Conservation (phyloP, 2,888 invertebrate species). For the Chesias legatella region DNA sequence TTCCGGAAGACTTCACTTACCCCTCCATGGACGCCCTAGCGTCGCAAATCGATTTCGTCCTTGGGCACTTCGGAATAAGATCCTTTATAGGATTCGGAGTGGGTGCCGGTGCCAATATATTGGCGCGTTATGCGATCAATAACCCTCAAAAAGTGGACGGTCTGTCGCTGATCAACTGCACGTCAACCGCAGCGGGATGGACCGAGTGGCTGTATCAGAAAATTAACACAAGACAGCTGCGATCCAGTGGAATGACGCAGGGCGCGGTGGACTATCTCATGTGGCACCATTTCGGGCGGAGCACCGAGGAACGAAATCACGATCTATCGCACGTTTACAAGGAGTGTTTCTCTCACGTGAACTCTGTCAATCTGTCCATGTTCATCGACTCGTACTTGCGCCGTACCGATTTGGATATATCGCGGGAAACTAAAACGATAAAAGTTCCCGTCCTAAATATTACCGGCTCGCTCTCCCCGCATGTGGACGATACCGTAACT, state of each 20-base stretch:
- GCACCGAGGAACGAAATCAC: conserved; percentile 93
- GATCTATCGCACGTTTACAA: conserved; percentile 96
- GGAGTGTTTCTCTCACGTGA: conserved; percentile 95
- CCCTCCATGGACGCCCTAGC: conserved; percentile 98
- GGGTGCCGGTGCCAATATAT: conserved; percentile 97
- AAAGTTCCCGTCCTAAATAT: conserved; percentile 95
- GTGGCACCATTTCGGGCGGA: conserved; percentile 99
- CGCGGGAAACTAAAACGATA: conserved; percentile 82
- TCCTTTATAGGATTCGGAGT: conserved; percentile 98
- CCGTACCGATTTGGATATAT: conserved; percentile 93
- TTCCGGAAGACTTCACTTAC: conserved; percentile 93
- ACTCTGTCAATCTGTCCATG: conserved; percentile 95
- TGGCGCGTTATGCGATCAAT: conserved; percentile 93
- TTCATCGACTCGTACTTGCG: conserved; percentile 97
- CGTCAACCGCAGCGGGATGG: conserved; percentile 97
- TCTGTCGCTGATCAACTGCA: conserved; percentile 95
- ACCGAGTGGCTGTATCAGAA: conserved; percentile 99
- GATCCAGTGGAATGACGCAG: conserved; percentile 95
- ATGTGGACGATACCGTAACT: conserved; percentile 97
- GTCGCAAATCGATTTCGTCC: conserved; percentile 92
- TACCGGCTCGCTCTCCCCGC: conserved; percentile 95
- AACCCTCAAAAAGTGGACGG: conserved; percentile 95
- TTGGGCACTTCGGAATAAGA: conserved; percentile 94
- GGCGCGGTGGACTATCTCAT: conserved; percentile 97
- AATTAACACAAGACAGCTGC: conserved; percentile 92